These are phyloP conservation scores for Hyppa rectilinea DNA, from an alignment of 2,888 invertebrate genomes.

Conservation along the genomic window DNA sequence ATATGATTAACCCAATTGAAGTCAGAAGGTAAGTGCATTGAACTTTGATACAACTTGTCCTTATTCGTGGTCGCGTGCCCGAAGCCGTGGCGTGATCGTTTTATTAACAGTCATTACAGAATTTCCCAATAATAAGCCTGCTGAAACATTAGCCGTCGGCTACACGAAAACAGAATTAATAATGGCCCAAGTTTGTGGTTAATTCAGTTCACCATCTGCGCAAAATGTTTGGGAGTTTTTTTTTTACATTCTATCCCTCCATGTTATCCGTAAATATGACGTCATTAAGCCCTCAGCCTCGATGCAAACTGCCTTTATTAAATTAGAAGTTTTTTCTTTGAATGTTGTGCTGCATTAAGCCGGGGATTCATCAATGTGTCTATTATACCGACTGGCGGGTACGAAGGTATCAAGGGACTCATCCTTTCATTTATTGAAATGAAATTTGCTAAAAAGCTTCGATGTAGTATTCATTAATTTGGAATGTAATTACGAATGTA, in stretches of 20 bases:
- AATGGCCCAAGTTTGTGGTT: conserved; percentile 86
- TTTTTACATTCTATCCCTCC: conserved; percentile 76
- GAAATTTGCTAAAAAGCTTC: conserved; percentile 46
- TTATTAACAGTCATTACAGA: conserved; percentile 89
- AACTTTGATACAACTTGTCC: conserved; percentile 76
- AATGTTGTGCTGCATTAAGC: conserved; percentile 62
- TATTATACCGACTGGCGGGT: conserved; percentile 75
- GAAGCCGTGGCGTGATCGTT: conserved; percentile 81
- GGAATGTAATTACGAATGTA: conserved; percentile 46
- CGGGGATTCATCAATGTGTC: conserved; percentile 86
- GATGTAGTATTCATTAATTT: conserved; percentile 33
- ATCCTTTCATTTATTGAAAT: conserved; percentile 87
- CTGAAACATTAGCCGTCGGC: conserved; percentile 85
- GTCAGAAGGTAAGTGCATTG: conserved; percentile 71
- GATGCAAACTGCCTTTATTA: conserved; percentile 71
- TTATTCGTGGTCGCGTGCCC: conserved; percentile 83
- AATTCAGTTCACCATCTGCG: conserved; percentile 84
- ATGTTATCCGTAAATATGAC: conserved; percentile 78
- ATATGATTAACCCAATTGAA: conserved; percentile 62
- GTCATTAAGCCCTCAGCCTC: conserved; percentile 74
- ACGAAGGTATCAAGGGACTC: conserved; percentile 73
- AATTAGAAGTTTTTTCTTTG: conserved; percentile 65
- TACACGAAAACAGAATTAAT: conserved; percentile 88
- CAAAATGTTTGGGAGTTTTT: conserved; percentile 78
- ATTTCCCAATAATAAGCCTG: conserved; percentile 87